phyloP scores from a whole-genome alignment of 2,888 invertebrate genomes.

The Mantis religiosa region DNA sequence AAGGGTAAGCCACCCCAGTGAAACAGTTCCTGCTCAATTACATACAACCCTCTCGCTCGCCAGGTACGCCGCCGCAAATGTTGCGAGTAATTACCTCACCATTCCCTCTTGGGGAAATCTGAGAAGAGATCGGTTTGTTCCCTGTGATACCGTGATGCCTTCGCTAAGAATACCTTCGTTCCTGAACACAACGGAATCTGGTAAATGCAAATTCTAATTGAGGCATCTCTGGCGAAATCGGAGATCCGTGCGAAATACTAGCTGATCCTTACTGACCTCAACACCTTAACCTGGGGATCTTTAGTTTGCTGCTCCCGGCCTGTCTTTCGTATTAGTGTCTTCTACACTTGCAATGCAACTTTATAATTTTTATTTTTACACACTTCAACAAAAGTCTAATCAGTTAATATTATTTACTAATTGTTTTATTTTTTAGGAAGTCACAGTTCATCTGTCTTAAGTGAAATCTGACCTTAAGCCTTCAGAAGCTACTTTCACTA shows the following conservation, averaged over 20 bases:
- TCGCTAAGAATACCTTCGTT: neutral
- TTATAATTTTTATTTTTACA: too few species aligned
- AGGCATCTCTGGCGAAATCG: neutral
- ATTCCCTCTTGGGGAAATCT: neutral
- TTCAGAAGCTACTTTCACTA: too few species aligned
- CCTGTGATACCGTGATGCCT: neutral
- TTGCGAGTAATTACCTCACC: neutral
- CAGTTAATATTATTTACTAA: too few species aligned
- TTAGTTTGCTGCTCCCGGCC: too few species aligned
- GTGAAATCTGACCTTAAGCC: too few species aligned
- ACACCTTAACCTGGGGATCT: too few species aligned
- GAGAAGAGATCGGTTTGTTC: neutral
- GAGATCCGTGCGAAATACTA: neutral
- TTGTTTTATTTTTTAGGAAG: too few species aligned
- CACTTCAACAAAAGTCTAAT: too few species aligned
- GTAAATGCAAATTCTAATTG: neutral
- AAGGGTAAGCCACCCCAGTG: neutral
- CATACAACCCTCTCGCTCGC: neutral
- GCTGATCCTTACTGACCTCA: too few species aligned
- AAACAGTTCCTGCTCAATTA: neutral
- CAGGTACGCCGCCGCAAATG: neutral
- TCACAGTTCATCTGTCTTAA: too few species aligned
- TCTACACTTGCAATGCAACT: too few species aligned
- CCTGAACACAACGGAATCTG: neutral
- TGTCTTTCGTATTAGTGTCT: too few species aligned